Conservation (phyloP, 2,888 invertebrate species). For the Heliconius erato region DNA sequence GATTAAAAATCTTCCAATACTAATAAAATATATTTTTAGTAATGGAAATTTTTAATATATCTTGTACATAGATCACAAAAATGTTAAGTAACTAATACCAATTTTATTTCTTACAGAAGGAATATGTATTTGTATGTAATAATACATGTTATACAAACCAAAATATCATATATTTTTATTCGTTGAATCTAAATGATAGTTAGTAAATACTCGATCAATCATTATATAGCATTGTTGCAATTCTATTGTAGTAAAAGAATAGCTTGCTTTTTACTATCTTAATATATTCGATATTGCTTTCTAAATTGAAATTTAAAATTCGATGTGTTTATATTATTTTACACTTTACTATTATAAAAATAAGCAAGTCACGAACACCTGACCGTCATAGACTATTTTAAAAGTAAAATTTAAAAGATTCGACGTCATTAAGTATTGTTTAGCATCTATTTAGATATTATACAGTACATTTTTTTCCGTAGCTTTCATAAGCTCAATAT, state of each 20-base stretch:
- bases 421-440: too few relatives aligned
- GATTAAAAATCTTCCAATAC: constrained; percentile 32
- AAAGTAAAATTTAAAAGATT: background rate
- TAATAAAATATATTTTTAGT: background rate
- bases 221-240: background rate
- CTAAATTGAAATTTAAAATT: background rate
- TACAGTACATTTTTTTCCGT: too few relatives aligned
- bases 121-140: background rate
- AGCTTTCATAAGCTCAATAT: too few relatives aligned
- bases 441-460: too few relatives aligned
- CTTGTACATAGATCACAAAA: background rate
- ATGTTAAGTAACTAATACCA: background rate
- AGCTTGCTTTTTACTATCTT: background rate
- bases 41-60: background rate
- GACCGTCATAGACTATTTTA: background rate
- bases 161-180: background rate
- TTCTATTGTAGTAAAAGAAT: background rate
- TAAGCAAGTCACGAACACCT: background rate
- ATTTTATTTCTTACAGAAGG: too few relatives aligned
- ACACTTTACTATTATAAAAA: background rate
- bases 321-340: background rate
- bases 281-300: background rate
- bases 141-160: background rate
- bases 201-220: too few relatives aligned
- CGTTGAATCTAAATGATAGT: background rate